Evolutionary conservation across 2,113 vertebrate species (phyloP), one percentile per base, ranked within the genome.

Genomic region (Megaceryle maxima): DNA sequence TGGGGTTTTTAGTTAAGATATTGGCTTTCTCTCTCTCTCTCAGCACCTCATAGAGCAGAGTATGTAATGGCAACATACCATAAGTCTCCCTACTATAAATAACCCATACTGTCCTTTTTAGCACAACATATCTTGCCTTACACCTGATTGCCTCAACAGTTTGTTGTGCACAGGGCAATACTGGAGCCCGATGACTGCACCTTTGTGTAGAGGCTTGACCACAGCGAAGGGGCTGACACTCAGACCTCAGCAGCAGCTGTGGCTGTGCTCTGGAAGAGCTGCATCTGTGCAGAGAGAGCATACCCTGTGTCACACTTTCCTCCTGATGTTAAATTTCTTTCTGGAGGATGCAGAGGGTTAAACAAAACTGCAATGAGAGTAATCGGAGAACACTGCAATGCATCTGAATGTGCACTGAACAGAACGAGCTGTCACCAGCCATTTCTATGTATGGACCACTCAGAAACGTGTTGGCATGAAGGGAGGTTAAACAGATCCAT

Each of bases 361-460:
- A 88, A 72, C 18, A 66, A 51, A 83, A 62, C 28, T 0, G 0
- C 53, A 46, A 1, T 1, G 2, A 22, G 74, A 79, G 29, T 31
- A 37, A 51, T 13, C 0, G 0, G 37, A 84, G 74, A 91, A 10
- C 35, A 7, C 26, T 0, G 0, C 22, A 9, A 5, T 46, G 63
- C 20, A 13, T 70, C 28, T 31, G 63, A 73, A 16, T 1, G 2
- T 73, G 50, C 48, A 3, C 66, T 78, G 76, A 46, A 9, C 43
- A 16, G 46, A 74, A 26, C 6, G 6, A 2, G 60, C 55, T 59
- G 8, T 67, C 29, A 4, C 46, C 5, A 1, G 73, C 57, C 66
- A 11, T 56, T 79, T 44, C 48, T 89, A 5, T 22, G 33, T 26
- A 6, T 10, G 64, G 83, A 67, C 19, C 20, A 2, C 86, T 94